phyloP scores from a whole-genome alignment of 2,888 invertebrate genomes.

The Limnephilus auricula region DNA sequence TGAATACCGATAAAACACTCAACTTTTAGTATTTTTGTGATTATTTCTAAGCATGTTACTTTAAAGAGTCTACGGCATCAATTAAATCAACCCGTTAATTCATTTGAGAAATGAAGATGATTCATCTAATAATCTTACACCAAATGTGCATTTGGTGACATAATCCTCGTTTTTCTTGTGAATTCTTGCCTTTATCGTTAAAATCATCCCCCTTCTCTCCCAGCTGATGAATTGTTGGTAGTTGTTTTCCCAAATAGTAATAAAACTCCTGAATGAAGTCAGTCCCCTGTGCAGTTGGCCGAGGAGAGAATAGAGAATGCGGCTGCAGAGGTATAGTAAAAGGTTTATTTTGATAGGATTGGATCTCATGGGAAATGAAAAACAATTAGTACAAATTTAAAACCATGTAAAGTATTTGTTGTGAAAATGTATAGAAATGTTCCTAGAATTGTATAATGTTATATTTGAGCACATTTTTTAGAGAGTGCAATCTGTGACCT shows the following conservation, averaged over 20 bases:
- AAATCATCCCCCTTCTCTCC: not conserved
- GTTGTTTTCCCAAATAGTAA: not conserved
- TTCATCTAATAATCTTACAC: not conserved
- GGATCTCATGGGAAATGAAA: not conserved
- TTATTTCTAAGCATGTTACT: not conserved
- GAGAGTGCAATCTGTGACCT: not conserved
- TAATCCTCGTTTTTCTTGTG: not conserved
- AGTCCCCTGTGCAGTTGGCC: not conserved
- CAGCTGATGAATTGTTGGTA: not conserved
- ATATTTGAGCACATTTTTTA: slow-evolving; percentile 20
- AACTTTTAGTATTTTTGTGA: too few relatives aligned
- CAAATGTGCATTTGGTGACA: not conserved
- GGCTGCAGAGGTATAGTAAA: not conserved
- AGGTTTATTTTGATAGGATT: slow-evolving; percentile 1
- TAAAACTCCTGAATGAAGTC: not conserved
- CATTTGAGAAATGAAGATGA: not conserved
- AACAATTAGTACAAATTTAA: slow-evolving; percentile 16
- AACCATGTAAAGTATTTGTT: slow-evolving; percentile 34
- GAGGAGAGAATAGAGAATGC: not conserved
- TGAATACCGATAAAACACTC: too few relatives aligned
- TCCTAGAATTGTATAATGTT: slow-evolving; percentile 28
- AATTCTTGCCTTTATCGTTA: not conserved
- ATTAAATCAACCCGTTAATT: not conserved
- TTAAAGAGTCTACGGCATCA: not conserved
- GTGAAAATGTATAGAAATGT: slow-evolving; percentile 39